These are phyloP conservation scores for Gadus macrocephalus DNA, from an alignment of 2,113 vertebrate genomes.

Conservation along the genomic window DNA sequence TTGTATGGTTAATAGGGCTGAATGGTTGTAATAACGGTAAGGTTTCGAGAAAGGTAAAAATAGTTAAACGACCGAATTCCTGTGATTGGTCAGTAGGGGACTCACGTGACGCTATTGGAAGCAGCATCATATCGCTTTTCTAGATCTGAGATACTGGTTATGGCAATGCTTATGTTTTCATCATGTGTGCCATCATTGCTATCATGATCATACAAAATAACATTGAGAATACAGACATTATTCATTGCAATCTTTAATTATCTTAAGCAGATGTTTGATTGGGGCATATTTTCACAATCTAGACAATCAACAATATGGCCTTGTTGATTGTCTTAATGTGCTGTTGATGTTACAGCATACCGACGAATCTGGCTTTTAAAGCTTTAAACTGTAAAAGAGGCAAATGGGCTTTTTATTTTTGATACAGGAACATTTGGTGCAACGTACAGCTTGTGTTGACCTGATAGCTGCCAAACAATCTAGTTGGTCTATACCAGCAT, in stretches of 20 bases:
- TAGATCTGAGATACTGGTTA: constrained; percentile 34
- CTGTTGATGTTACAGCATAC: too few species aligned
- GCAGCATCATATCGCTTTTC: constrained; percentile 40
- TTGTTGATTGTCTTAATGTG: background rate
- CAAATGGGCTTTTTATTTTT: too few species aligned
- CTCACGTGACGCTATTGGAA: constrained; percentile 64
- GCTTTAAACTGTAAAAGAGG: too few species aligned
- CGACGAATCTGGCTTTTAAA: too few species aligned
- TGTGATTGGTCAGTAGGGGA: constrained; percentile 59
- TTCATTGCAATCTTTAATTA: background rate
- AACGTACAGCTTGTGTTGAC: too few species aligned
- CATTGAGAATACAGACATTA: constrained; percentile 2
- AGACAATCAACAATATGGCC: too few species aligned
- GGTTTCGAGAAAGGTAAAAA: constrained; percentile 55
- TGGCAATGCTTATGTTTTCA: constrained; percentile 6
- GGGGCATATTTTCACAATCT: too few species aligned
- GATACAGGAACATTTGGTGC: too few species aligned
- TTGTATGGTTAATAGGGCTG: constrained; percentile 44
- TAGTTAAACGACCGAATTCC: constrained; percentile 55
- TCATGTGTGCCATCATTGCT: constrained; percentile 10
- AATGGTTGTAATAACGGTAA: constrained; percentile 50
- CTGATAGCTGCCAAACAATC: too few species aligned
- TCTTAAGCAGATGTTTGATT: too few species aligned
- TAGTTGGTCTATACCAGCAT: too few species aligned
- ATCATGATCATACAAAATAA: constrained; percentile 3